These are phyloP conservation scores for Lichenostomus cassidix DNA, from an alignment of 2,113 vertebrate genomes.

Conservation along the genomic window DNA sequence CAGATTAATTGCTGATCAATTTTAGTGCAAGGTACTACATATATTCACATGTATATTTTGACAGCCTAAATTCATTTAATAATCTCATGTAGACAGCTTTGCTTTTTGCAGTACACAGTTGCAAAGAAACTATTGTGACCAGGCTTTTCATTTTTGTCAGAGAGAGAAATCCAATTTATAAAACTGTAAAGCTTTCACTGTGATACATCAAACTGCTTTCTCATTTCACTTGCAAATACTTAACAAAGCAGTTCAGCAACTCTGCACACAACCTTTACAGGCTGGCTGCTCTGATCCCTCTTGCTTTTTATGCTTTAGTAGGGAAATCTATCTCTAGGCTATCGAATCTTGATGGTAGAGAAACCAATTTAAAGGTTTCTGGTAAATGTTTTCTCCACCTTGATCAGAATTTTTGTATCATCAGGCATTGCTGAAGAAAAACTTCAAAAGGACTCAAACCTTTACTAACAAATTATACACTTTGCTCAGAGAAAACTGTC, in stretches of 20 bases:
- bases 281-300: background rate
- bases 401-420: background rate
- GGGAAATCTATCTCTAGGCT: background rate
- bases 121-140: background rate
- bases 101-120: background rate
- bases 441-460: background rate
- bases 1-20: background rate
- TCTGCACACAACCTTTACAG: background rate
- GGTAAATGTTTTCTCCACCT: background rate
- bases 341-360: background rate
- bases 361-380: background rate
- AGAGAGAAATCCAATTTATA: conserved; percentile 21
- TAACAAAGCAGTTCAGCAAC: background rate
- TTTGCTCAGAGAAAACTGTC: background rate
- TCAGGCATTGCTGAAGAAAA: background rate
- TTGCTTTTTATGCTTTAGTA: background rate
- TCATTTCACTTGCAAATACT: conserved; percentile 21
- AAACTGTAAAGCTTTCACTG: background rate
- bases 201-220: background rate
- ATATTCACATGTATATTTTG: background rate
- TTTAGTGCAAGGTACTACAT: background rate
- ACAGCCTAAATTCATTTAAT: background rate
- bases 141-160: background rate
- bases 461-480: background rate
- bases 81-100: background rate